Percentiles rank a stretch among this genome's conserved stretches.
These are phyloP conservation scores for Peromyscus attwateri DNA, from an alignment of 2,797 vertebrate species.

Conservation along the genomic window DNA sequence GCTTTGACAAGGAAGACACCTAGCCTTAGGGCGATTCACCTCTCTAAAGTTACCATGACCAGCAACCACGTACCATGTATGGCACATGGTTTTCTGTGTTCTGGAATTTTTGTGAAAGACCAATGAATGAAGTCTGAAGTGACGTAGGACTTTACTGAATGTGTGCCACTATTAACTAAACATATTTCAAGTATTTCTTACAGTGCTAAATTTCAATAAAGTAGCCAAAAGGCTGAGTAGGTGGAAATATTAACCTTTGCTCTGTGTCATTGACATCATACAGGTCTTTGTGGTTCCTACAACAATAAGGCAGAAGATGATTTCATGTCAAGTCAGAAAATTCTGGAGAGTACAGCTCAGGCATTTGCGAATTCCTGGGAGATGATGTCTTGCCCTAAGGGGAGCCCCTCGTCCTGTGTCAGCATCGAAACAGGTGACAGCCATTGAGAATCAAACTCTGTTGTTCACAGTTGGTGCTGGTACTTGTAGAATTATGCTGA, in stretches of 20 bases:
- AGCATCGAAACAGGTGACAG: constrained; percentile 88
- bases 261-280: not conserved
- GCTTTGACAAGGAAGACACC: not conserved
- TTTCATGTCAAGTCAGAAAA: constrained; percentile 90
- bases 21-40: not conserved
- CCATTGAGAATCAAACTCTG: not conserved
- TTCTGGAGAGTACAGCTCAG: constrained; percentile 88
- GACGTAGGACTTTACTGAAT: not conserved
- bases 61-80: not conserved
- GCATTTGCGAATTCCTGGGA: constrained; percentile 90
- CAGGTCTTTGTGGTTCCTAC: constrained; percentile 92
- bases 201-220: not conserved
- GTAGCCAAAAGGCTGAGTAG: not conserved
- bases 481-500: not conserved
- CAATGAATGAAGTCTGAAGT: not conserved
- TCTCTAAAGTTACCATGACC: not conserved
- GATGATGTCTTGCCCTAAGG: constrained; percentile 78
- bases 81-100: not conserved
- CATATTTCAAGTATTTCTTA: not conserved
- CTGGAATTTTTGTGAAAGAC: constrained; percentile 24
- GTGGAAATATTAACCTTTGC: not conserved
- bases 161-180: not conserved
- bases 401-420: constrained; percentile 83
- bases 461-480: not conserved
- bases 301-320: constrained; percentile 91